Base-by-base conservation (phyloP, 2,113 vertebrate species). In the Sphaerodactylus townsendi region DNA sequence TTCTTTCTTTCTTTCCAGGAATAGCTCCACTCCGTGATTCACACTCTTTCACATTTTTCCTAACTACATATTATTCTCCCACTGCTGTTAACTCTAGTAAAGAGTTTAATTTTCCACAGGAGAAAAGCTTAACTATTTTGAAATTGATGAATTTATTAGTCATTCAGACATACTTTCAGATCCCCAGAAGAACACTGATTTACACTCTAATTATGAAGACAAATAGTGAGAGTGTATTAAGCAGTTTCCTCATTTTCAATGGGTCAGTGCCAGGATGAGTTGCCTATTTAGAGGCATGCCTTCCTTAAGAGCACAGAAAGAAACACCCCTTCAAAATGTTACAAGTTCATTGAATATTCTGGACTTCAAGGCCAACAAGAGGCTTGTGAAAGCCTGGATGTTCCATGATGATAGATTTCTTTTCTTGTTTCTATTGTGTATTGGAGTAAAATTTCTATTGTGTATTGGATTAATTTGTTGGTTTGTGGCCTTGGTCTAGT, bases 401-500 rank as follows among this genome's bases (percentile, higher is more conserved):
- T 25, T n/a, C 50, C 39, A 23, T 37, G 35, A 21, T 2, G 30
- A 53, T 10, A 66, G 53, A 39, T 56, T 41, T 68, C 37, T 56
- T 68, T 9, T 9, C 21, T 50, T 66, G 25, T 48, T 69, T 33
- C 21, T 48, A 50, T 68, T 28, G 15, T 79, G n/a, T 44, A 80
- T n/a, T 50, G 87, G 35, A 56, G 70, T 69, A 33, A 70, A 50
- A 69, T 53, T 69, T 33, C 21, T 48, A 50, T 68, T 28, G 15
- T 79, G n/a, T 44, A 80, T n/a, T 50, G 87, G 35, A 79, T 90
- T 37, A 81, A 39, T 13, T 59, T 56, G 41, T 17, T 5, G 30
- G 19, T 17, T 48, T 66, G 62, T 68, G 77, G 41, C 17, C 59
- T 19, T 1, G 9, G 10, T 48, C 62, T 33, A 56, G 23, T 37